These are phyloP conservation scores for Thereuonema tuberculata DNA, from an alignment of 1,140 invertebrate species.

Conservation along the genomic window DNA sequence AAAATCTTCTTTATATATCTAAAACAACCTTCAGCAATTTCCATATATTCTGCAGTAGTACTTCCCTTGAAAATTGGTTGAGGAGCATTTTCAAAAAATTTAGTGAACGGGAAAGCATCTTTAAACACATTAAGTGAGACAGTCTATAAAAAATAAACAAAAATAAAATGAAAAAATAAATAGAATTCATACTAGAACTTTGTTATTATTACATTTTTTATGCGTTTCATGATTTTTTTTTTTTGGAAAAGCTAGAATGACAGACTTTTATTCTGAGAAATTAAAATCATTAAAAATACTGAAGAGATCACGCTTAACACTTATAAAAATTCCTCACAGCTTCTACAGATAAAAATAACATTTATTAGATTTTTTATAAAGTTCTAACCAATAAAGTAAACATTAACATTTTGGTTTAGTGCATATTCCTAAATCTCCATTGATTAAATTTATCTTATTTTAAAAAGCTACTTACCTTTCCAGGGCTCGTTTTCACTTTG, in stretches of 20 bases:
- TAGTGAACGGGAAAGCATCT: slow-evolving; percentile 80
- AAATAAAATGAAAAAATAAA: neutral
- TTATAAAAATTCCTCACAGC: too few species aligned
- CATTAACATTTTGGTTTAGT: too few species aligned
- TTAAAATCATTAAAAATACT: too few species aligned
- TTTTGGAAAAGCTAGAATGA: too few species aligned
- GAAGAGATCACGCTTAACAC: too few species aligned
- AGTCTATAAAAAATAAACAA: slow-evolving; percentile 20
- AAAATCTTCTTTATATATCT: slow-evolving; percentile 93
- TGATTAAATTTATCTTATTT: too few species aligned
- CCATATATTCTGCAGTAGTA: slow-evolving; percentile 71
- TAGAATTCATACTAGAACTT: slow-evolving; percentile 12
- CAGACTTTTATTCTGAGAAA: too few species aligned
- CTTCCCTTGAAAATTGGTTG: slow-evolving; percentile 77
- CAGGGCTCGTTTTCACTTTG: slow-evolving; percentile 40
- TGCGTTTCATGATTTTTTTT: slow-evolving; percentile 6
- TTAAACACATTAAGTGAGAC: slow-evolving; percentile 32
- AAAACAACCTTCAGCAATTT: slow-evolving; percentile 85
- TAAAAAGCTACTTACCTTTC: slow-evolving; percentile 13
- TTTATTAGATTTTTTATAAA: too few species aligned
- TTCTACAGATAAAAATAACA: too few species aligned
- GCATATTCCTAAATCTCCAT: too few species aligned
- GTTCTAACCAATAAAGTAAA: too few species aligned
- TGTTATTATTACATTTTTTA: slow-evolving; percentile 10
- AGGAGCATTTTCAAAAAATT: slow-evolving; percentile 82